A percentile compares a stretch with the other conserved stretches of the same genome.
Evolutionary conservation across 2,888 invertebrate species (phyloP).

Genomic region (Perizoma affinitatum): DNA sequence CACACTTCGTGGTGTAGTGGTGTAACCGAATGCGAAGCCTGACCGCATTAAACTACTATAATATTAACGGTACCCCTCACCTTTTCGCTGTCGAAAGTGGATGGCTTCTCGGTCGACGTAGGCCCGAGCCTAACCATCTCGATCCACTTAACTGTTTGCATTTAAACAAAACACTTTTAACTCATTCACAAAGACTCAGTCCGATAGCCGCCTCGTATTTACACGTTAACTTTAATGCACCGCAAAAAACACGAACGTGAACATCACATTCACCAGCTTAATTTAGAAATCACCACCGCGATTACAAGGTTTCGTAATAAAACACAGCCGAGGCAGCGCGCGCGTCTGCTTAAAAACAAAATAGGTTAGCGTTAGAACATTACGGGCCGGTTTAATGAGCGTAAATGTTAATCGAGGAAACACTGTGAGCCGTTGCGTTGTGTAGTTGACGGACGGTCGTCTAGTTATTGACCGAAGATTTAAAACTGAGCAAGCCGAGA

Average conservation of each 20-base stretch:
- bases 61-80: conserved; percentile 62
- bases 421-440: conserved; percentile 36
- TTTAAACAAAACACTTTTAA: conserved; percentile 51
- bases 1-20: conserved; percentile 13
- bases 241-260: conserved; percentile 57
- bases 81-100: conserved; percentile 71
- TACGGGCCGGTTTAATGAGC: conserved; percentile 53
- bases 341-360: conserved; percentile 72
- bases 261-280: conserved; percentile 64
- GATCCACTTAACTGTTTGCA: conserved; percentile 80
- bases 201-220: conserved; percentile 39
- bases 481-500: conserved; percentile 39
- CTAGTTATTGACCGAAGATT: conserved; percentile 14
- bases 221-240: conserved; percentile 47
- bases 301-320: conserved; percentile 69
- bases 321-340: conserved; percentile 57
- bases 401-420: conserved; percentile 56
- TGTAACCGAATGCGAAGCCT: conserved; percentile 19
- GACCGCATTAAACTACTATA: conserved; percentile 22
- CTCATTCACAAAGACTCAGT: conserved; percentile 43
- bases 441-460: conserved; percentile 43
- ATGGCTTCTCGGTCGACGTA: conserved; percentile 57
- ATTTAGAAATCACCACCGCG: conserved; percentile 74
- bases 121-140: conserved; percentile 78
- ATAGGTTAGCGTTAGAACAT: conserved; percentile 51